Percentiles rank a stretch among this genome's conserved stretches.
These are phyloP conservation scores for Maniola jurtina DNA, from an alignment of 1,140 invertebrate genomes.

Conservation along the genomic window DNA sequence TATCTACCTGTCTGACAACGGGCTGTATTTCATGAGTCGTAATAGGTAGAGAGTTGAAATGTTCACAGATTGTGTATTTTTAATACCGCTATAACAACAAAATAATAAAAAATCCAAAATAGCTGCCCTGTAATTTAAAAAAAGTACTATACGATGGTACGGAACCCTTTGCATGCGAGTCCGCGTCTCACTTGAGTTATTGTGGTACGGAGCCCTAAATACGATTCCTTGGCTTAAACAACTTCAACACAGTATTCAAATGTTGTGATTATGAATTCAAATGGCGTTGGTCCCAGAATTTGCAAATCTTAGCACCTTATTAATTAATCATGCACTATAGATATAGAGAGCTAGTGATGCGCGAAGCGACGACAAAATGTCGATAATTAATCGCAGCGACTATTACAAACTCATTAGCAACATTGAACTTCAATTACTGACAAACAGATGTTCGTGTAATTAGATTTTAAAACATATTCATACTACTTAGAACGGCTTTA, in stretches of 20 bases:
- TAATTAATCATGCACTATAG: slow-evolving; percentile 29
- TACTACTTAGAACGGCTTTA: slow-evolving; percentile 33
- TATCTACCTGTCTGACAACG: too few species aligned
- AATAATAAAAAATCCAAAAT: too few species aligned
- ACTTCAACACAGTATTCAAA: slow-evolving; percentile 9
- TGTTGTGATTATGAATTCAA: slow-evolving; percentile 28
- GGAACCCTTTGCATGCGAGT: too few species aligned
- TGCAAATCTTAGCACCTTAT: slow-evolving; percentile 27
- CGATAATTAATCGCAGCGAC: slow-evolving; percentile 46
- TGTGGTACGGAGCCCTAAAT: too few species aligned
- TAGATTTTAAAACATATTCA: slow-evolving; percentile 20
- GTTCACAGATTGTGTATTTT: too few species aligned
- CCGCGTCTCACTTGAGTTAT: too few species aligned
- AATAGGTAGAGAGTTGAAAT: too few species aligned
- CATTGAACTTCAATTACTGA: slow-evolving; percentile 37
- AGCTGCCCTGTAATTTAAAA: too few species aligned
- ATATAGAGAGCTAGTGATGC: slow-evolving; percentile 29
- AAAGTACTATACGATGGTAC: too few species aligned
- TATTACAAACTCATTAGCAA: slow-evolving; percentile 45
- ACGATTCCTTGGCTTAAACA: neutral
- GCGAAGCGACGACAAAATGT: slow-evolving; percentile 23
- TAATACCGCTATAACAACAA: too few species aligned
- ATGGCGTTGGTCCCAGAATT: slow-evolving; percentile 17
- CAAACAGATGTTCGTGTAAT: slow-evolving; percentile 28
- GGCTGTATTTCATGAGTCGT: too few species aligned